A percentile compares a stretch with the other conserved stretches of the same genome.
These are phyloP conservation scores for Aviceda leuphotes DNA, from an alignment of 2,797 vertebrate genomes.

Conservation along the genomic window DNA sequence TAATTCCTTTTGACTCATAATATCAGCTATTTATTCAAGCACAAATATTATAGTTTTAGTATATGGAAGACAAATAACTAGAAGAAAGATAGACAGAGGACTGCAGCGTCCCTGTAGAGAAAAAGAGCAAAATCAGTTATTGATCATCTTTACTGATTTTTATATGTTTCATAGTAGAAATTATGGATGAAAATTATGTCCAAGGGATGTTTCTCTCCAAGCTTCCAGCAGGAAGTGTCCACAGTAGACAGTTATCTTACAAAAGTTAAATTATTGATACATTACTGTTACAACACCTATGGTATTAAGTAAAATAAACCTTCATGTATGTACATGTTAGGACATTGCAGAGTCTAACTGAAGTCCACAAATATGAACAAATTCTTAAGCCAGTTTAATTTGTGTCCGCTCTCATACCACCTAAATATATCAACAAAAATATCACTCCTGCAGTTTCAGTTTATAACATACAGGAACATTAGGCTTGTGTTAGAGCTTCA, in stretches of 20 bases:
- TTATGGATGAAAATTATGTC: not conserved
- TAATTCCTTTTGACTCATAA: not conserved
- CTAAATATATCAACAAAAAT: not conserved
- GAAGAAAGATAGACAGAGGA: not conserved
- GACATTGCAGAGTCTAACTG: not conserved
- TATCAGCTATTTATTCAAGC: constrained; percentile 24
- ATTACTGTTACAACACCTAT: not conserved
- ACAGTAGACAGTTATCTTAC: not conserved
- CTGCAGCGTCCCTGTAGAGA: constrained; percentile 55
- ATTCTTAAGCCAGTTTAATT: not conserved
- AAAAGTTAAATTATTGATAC: not conserved
- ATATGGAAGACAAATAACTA: not conserved
- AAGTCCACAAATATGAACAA: not conserved
- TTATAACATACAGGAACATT: not conserved
- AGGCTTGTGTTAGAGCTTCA: not conserved
- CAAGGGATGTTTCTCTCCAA: not conserved
- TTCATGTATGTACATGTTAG: not conserved
- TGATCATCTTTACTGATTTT: not conserved
- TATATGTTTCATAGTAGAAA: not conserved
- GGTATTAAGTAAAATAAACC: not conserved
- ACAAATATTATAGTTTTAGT: not conserved
- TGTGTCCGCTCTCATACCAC: not conserved
- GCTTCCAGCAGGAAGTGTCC: not conserved
- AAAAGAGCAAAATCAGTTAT: not conserved
- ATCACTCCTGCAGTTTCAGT: not conserved